Evolutionary conservation across 1,140 invertebrate species (phyloP).

Genomic region (Drosophila punjabiensis): DNA sequence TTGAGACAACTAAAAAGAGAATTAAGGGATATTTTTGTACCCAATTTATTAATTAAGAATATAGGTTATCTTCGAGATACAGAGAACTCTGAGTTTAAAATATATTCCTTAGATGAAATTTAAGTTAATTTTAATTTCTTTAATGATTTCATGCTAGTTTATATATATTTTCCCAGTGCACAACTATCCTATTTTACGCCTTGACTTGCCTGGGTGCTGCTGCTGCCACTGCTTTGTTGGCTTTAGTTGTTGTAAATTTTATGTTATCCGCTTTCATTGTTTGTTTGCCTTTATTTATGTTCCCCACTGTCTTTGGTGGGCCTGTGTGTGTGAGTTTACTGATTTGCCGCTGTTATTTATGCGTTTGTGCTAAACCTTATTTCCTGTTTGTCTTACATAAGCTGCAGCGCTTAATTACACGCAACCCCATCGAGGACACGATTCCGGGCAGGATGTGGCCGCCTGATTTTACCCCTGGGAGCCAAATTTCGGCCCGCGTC

Average conservation of each 20-base stretch:
- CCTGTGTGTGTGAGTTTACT: conserved; percentile 31
- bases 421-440: conserved; percentile 50
- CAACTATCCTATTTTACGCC: conserved; percentile 45
- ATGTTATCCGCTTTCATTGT: conserved; percentile 82
- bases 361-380: conserved; percentile 80
- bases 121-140: too few species aligned
- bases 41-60: background rate
- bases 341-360: conserved; percentile 75
- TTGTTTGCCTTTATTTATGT: conserved; percentile 77
- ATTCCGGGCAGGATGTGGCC: conserved; percentile 34
- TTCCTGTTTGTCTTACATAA: conserved; percentile 82
- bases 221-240: conserved; percentile 51
- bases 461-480: conserved; percentile 37
- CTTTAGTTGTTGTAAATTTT: conserved; percentile 80
- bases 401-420: conserved; percentile 81
- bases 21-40: too few species aligned
- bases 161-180: conserved; percentile 20
- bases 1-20: background rate
- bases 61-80: background rate
- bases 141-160: background rate
- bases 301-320: conserved; percentile 25
- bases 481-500: background rate
- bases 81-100: background rate
- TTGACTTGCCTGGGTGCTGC: conserved; percentile 19
- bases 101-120: too few species aligned